Base-by-base conservation (phyloP, 2,797 vertebrate genomes). In the Echiichthys vipera region DNA sequence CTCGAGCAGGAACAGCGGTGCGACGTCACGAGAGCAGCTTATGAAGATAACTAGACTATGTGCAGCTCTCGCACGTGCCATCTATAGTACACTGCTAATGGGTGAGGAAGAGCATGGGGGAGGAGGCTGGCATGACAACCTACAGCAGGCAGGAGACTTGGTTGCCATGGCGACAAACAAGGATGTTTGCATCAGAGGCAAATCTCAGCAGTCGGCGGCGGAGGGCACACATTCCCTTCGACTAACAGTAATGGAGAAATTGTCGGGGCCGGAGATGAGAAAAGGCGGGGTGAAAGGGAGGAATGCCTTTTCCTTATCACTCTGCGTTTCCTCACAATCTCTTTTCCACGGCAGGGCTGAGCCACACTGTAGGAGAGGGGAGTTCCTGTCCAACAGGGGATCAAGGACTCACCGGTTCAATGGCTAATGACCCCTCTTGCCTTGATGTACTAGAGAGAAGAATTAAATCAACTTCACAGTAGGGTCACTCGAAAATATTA, bases 91-190 rank as follows among this genome's bases (percentile, higher is more conserved):
- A 69, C 77, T 3, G 53, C 76, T 85, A 89, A 89, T 71, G 80
- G 77, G 75, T 72, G 70, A 87, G 85, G 88, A 75, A 80, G 85
- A 74, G 81, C 65, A 78, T 14, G 59, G 75, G 81, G 76, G 83
- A 67, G 80, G 80, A 36, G 61, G 84, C 84, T 88, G 89, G 89
- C 86, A 91, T 93, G 91, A 93, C 91, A 92, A 93, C 89, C 89
- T 91, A 89, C 81, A 87, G 86, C 80, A 86, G 89, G 80, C 89
- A 89, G 87, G 83, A 92, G 89, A 91, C 89, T 92, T 80, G 90
- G 95, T 95, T 93, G 83, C 92, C 91, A 95, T 95, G 93, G 91
- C 36, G 89, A 95, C 92, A 86, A 92, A 93, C 89, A 86, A 91
- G 92, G 89, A 94, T 94, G 93, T 94, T 95, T 93, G 93, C 90